Conservation (phyloP, 2,888 invertebrate genomes). For the Tinea pellionella region DNA sequence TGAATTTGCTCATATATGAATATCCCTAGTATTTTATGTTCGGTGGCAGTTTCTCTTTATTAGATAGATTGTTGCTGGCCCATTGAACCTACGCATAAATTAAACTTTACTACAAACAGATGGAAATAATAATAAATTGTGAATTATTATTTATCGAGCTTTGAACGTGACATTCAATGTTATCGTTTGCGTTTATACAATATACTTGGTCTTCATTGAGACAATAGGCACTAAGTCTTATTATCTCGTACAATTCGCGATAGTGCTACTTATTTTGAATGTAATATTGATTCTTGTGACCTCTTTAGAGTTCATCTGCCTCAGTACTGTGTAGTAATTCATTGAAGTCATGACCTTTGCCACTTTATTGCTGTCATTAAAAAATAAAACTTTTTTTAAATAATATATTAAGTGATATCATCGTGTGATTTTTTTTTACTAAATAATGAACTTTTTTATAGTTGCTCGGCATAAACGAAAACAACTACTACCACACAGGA, state of each 20-base stretch:
- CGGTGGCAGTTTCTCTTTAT: background rate
- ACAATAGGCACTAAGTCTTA: background rate
- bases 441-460: background rate
- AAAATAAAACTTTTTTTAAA: background rate
- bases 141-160: conserved; percentile 4
- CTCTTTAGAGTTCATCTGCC: background rate
- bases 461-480: too few relatives aligned
- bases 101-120: background rate
- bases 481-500: too few relatives aligned
- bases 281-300: background rate
- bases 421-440: too few relatives aligned
- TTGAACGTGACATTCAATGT: conserved; percentile 6
- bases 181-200: background rate
- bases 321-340: background rate
- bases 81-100: background rate
- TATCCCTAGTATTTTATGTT: background rate
- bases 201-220: background rate
- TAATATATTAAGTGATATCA: too few relatives aligned
- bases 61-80: too few relatives aligned
- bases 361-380: background rate
- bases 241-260: background rate
- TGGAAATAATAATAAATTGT: conserved; percentile 9
- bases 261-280: background rate
- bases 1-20: too few relatives aligned
- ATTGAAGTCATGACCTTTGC: background rate